phyloP scores from a whole-genome alignment of 2,797 vertebrate species.

The Loris lydekkerianus region DNA sequence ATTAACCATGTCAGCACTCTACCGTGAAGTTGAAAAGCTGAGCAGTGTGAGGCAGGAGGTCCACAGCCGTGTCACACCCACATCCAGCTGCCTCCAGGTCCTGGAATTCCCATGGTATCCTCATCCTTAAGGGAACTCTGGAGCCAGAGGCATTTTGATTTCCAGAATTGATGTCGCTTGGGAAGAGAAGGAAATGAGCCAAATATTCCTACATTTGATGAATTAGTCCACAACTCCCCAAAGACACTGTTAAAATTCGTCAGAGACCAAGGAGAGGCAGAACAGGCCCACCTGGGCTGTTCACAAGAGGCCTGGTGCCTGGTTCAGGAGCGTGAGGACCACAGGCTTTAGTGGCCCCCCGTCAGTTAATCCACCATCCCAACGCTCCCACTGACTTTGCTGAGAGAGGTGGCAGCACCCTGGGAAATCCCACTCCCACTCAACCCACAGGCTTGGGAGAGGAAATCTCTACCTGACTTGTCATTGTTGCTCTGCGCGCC shows the following conservation, averaged over 20 bases:
- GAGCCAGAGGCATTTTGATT: not conserved
- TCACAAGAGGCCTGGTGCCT: not conserved
- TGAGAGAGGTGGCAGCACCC: not conserved
- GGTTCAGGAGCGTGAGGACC: not conserved
- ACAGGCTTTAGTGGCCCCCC: no score
- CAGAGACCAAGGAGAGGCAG: not conserved
- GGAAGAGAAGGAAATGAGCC: not conserved
- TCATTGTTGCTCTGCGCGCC: not conserved
- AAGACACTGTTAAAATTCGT: not conserved
- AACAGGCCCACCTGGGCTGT: rapidly evolving
- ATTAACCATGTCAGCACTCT: not conserved
- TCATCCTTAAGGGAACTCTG: not conserved
- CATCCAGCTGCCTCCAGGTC: not conserved
- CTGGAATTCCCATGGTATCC: not conserved
- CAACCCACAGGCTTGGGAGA: no score
- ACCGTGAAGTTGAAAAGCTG: not conserved
- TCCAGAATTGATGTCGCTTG: not conserved
- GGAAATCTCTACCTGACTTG: rapidly evolving
- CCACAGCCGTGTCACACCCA: not conserved
- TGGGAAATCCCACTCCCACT: not conserved
- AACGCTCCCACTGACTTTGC: not conserved
- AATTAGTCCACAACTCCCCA: not conserved
- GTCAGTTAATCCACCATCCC: rapidly evolving
- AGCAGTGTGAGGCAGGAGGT: not conserved
- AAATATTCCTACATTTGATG: not conserved